Evolutionary conservation across 2,888 invertebrate species (phyloP).

Genomic region (Oscheius sp.): DNA sequence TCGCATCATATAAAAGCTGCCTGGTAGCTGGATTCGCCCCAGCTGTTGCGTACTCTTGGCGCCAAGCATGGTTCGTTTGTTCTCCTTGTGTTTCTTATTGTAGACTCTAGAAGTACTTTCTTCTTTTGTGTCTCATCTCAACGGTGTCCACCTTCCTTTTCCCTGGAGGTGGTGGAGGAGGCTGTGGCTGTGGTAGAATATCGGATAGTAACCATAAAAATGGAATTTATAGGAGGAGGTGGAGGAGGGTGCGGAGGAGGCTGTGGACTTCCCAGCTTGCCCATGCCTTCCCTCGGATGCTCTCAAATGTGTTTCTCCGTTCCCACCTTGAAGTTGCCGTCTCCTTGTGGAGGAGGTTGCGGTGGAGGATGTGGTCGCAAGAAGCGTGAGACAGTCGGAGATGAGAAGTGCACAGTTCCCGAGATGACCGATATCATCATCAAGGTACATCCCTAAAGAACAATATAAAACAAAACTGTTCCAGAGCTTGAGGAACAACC

Average conservation of each 20-base stretch:
- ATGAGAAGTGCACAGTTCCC: slow-evolving; percentile 55
- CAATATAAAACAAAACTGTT: not conserved
- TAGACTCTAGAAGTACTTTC: not conserved
- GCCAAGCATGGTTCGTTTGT: slow-evolving; percentile 4
- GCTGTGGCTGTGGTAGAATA: not conserved
- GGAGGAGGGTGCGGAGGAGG: slow-evolving; percentile 25
- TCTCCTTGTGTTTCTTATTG: not conserved
- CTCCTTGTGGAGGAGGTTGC: not conserved
- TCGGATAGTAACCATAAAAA: too few relatives aligned
- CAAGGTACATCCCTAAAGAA: slow-evolving; percentile 39
- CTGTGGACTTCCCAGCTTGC: slow-evolving; percentile 11
- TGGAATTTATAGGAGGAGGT: not conserved
- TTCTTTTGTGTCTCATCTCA: not conserved
- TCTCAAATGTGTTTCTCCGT: slow-evolving; percentile 35
- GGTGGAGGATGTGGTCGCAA: slow-evolving; percentile 46
- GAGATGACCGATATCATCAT: slow-evolving; percentile 54
- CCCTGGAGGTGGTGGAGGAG: slow-evolving; percentile 2
- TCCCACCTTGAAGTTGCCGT: slow-evolving; percentile 32
- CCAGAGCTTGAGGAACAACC: slow-evolving; percentile 47
- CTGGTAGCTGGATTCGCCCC: slow-evolving; percentile 12
- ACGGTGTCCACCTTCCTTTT: not conserved
- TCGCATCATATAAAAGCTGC: slow-evolving; percentile 26
- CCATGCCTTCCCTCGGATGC: slow-evolving; percentile 23
- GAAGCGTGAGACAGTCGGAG: slow-evolving; percentile 52
- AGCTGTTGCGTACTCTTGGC: not conserved